Percentiles rank a stretch among this genome's conserved stretches.
Conservation (phyloP, 2,888 invertebrate genomes). For the Oegoconia quadripuncta region DNA sequence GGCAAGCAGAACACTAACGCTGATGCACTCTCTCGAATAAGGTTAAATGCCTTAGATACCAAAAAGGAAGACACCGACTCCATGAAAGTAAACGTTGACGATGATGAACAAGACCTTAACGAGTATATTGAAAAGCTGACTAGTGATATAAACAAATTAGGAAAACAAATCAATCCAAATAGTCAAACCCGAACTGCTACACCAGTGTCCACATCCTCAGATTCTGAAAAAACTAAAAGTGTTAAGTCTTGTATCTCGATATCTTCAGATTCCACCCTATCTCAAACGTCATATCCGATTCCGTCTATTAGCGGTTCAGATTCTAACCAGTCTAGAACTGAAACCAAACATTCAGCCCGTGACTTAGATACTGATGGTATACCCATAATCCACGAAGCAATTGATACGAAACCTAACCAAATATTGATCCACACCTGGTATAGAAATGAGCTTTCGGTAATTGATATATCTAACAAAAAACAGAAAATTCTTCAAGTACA, state of each 20-base stretch:
- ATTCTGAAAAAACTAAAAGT: constrained; percentile 4
- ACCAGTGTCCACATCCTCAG: background rate
- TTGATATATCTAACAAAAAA: constrained; percentile 22
- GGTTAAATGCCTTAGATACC: constrained; percentile 12
- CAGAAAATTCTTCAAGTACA: constrained; percentile 27
- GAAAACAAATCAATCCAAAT: background rate
- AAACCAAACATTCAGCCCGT: constrained; percentile 11
- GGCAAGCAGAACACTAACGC: too few species aligned
- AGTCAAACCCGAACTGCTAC: background rate
- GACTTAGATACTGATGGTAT: constrained; percentile 20
- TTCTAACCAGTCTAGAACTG: background rate
- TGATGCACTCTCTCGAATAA: constrained; percentile 21
- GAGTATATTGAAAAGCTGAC: background rate
- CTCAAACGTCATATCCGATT: background rate
- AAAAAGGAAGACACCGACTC: background rate
- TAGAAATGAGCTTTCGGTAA: constrained; percentile 21
- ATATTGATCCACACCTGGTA: constrained; percentile 24
- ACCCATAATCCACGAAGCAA: constrained; percentile 28
- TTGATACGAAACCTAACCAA: constrained; percentile 32
- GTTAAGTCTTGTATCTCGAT: too few species aligned
- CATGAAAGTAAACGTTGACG: constrained; percentile 11
- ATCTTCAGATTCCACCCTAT: background rate
- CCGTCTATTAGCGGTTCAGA: background rate
- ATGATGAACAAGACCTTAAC: background rate
- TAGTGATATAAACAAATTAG: constrained; percentile 1